Evolutionary conservation across 2,888 invertebrate genomes (phyloP), one percentile per base, ranked within the genome.

Genomic region (Bellardia pandia): DNA sequence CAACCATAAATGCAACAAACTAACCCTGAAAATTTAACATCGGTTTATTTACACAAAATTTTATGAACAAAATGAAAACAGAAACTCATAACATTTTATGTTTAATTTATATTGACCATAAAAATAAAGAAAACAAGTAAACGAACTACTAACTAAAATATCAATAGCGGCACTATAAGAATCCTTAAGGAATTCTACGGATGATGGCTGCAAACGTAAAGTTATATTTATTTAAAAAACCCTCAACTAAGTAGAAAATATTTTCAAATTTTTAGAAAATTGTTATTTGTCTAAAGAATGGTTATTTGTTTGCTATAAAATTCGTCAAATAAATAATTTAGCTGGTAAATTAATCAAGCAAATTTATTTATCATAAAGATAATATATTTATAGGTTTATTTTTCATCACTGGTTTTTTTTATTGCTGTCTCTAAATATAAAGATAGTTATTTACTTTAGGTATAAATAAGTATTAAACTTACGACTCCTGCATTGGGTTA

Each of bases 1-100:
- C 64, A 69, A 78, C 69, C 75, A 72, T 86, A 72, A 83, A 66
- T 79, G 83, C 86, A 86, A 83, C 83, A 86, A 83, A 80, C 69
- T 83, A 83, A 86, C 64, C 75, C 71, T 60, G 71, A 76, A 86
- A 83, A 58, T 51, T 75, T 37, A 37, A 62, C 60, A 51, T 68
- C 78, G 60, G 51, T 68, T 51, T 79, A 60, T 78, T 68, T 60
- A 48, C 51, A 42, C 14, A 74, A 74, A 72, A 51, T 30, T 33
- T 72, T 72, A 66, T 58, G 23, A 23, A 40, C 40, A 77, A 60
- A 78, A 53, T 6, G 69, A 71, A 80, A 62, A 75, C 51, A 75
- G 51, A 74, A 74, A 68, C 30, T 60, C 83, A 66, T 86, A 83
- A 83, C 3, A 86, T 77, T 82, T 74, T 74, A 66, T 56, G 30